Evolutionary conservation across 2,113 vertebrate species (phyloP).

Genomic region (Nesogale talazaci): DNA sequence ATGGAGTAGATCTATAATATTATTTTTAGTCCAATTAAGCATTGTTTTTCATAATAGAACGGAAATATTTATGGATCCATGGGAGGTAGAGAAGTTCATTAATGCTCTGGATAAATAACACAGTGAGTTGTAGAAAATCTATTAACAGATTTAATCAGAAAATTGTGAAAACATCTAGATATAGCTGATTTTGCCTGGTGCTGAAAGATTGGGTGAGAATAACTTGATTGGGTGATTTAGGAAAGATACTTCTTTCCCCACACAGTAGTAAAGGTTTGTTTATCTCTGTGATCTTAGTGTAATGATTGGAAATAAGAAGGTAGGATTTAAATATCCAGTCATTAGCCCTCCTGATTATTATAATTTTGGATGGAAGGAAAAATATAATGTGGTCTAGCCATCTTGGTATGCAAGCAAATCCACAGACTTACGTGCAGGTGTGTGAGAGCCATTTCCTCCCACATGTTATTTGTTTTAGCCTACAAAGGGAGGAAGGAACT

Average conservation of each 20-base stretch:
- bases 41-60: constrained; percentile 76
- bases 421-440: constrained; percentile 12
- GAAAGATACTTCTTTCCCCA: constrained; percentile 49
- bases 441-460: neutral
- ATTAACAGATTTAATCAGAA: constrained; percentile 74
- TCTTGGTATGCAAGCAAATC: constrained; percentile 46
- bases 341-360: constrained; percentile 65
- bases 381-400: neutral
- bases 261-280: constrained; percentile 64
- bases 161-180: constrained; percentile 77
- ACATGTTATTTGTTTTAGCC: neutral
- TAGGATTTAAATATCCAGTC: constrained; percentile 60
- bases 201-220: constrained; percentile 54
- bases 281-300: constrained; percentile 69
- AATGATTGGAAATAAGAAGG: constrained; percentile 72
- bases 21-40: constrained; percentile 76
- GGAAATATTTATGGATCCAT: constrained; percentile 78
- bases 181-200: constrained; percentile 71
- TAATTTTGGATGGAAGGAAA: constrained; percentile 36
- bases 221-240: constrained; percentile 62
- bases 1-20: neutral
- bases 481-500: neutral
- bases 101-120: constrained; percentile 76
- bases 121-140: constrained; percentile 72
- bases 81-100: constrained; percentile 76